A percentile compares a stretch with the other conserved stretches of the same genome.
phyloP scores from a whole-genome alignment of 2,113 vertebrate genomes.

The Ondatra zibethicus region DNA sequence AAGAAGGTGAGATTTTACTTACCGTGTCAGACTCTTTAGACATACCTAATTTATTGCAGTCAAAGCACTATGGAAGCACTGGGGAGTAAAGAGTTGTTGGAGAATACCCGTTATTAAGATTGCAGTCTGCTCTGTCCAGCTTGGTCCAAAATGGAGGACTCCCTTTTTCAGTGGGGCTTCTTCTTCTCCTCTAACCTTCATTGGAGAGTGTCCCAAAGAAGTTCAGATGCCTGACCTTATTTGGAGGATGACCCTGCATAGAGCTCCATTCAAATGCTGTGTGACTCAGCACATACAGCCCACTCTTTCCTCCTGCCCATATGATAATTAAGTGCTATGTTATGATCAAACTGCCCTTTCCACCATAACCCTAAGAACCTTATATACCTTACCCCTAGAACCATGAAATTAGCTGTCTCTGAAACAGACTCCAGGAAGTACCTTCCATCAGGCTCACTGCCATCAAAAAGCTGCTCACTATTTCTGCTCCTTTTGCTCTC shows the following conservation, averaged over 20 bases:
- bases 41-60: constrained; percentile 34
- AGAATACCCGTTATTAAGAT: neutral
- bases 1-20: constrained; percentile 24
- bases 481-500: neutral
- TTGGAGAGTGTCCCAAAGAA: neutral
- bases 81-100: neutral
- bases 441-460: neutral
- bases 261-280: neutral
- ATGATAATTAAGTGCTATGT: neutral
- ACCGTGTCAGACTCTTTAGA: constrained; percentile 57
- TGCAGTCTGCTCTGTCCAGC: neutral
- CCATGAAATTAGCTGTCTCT: neutral
- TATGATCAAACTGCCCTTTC: neutral
- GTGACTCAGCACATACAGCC: neutral
- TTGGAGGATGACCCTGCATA: neutral
- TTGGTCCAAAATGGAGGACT: neutral
- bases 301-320: neutral
- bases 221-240: neutral
- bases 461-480: neutral
- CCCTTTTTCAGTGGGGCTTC: neutral
- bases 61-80: constrained; percentile 26
- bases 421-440: neutral
- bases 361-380: neutral
- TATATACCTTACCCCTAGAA: neutral
- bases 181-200: neutral